phyloP scores from a whole-genome alignment of 2,113 vertebrate genomes.

The Oostethus manadensis region DNA sequence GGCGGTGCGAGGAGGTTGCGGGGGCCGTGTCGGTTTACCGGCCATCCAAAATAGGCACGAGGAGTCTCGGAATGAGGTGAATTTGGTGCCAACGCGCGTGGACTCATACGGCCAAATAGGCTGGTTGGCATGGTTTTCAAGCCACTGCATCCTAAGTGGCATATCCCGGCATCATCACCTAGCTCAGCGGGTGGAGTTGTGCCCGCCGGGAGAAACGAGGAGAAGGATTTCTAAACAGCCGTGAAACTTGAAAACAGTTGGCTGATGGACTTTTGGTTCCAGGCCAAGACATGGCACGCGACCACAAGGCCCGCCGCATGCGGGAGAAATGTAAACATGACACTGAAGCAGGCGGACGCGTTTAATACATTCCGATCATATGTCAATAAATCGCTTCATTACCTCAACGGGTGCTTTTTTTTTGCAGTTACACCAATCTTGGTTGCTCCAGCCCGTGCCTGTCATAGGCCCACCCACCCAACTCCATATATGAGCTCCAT shows the following conservation, averaged over 20 bases:
- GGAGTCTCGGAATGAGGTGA: conserved; percentile 74
- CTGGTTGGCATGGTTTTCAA: no score
- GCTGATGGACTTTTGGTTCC: conserved; percentile 19
- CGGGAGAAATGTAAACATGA: conserved; percentile 27
- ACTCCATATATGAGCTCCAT: conserved; percentile 64
- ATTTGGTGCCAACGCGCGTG: conserved; percentile 65
- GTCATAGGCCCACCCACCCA: conserved; percentile 52
- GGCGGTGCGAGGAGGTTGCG: conserved; percentile 56
- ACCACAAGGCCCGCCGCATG: conserved; percentile 8
- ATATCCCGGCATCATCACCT: conserved; percentile 54
- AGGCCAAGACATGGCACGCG: conserved; percentile 39
- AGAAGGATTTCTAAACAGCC: conserved; percentile 38
- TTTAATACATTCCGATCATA: background rate
- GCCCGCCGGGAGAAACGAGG: conserved; percentile 1
- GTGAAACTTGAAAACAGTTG: conserved; percentile 56
- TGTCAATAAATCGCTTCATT: conserved; percentile 9
- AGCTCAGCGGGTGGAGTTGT: conserved; percentile 25
- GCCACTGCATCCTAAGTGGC: conserved; percentile 13
- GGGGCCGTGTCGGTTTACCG: conserved; percentile 61
- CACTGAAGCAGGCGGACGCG: background rate
- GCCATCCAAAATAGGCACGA: conserved; percentile 67
- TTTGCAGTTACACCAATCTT: conserved; percentile 53
- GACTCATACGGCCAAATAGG: conserved; percentile 68
- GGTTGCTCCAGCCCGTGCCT: conserved; percentile 31
- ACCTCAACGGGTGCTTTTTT: conserved; percentile 35